phyloP scores from a whole-genome alignment of 1,140 invertebrate species.

The Drosophila erecta region DNA sequence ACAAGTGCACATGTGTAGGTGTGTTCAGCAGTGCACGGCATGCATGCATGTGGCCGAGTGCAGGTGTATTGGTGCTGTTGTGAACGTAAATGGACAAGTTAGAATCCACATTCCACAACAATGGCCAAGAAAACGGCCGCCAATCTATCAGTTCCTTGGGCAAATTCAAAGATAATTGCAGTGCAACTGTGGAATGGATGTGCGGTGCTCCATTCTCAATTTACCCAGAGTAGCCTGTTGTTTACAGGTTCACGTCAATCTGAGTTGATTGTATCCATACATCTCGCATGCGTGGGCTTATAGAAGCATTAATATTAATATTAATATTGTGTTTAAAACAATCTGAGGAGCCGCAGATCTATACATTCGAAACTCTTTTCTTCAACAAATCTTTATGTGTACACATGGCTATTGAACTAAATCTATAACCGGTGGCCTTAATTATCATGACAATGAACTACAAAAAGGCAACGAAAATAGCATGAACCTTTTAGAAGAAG shows the following conservation, averaged over 20 bases:
- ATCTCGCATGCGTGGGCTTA: background rate
- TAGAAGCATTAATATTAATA: background rate
- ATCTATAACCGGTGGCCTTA: slow-evolving; percentile 75
- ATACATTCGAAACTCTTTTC: background rate
- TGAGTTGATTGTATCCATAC: slow-evolving; percentile 29
- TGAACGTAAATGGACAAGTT: slow-evolving; percentile 79
- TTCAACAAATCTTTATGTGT: too few relatives aligned
- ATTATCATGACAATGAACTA: slow-evolving; percentile 75
- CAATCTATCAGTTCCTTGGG: slow-evolving; percentile 74
- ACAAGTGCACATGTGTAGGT: slow-evolving; percentile 39
- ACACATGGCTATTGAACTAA: slow-evolving; percentile 66
- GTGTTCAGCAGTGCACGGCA: slow-evolving; percentile 15
- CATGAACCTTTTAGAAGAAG: slow-evolving; percentile 49
- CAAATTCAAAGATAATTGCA: slow-evolving; percentile 79
- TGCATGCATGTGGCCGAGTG: slow-evolving; percentile 6
- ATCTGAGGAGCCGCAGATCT: background rate
- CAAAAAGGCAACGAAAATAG: slow-evolving; percentile 36
- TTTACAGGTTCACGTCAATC: slow-evolving; percentile 34
- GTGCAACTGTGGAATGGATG: slow-evolving; percentile 53
- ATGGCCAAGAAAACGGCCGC: slow-evolving; percentile 52
- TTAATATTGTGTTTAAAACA: background rate
- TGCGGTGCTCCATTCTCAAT: slow-evolving; percentile 55
- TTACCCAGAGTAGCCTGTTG: slow-evolving; percentile 9
- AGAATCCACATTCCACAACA: slow-evolving; percentile 76
- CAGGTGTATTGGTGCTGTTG: slow-evolving; percentile 38